These are phyloP conservation scores for Pammene fasciana DNA, from an alignment of 2,888 invertebrate species.

Conservation along the genomic window DNA sequence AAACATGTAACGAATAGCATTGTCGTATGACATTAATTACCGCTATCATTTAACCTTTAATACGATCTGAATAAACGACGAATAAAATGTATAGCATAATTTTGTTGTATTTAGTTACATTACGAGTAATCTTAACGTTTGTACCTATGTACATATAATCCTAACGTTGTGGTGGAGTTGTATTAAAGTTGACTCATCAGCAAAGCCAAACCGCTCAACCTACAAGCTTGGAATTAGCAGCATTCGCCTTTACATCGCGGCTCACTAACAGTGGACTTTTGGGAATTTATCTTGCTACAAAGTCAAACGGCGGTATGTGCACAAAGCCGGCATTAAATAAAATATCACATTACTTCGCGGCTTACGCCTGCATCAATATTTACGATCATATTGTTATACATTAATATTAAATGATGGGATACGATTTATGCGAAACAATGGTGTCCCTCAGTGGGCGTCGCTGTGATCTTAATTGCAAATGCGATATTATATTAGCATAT, in stretches of 20 bases:
- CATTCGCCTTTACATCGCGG: conserved; percentile 21
- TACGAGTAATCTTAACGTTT: too few relatives aligned
- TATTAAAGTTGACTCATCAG: conserved; percentile 22
- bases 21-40: too few relatives aligned
- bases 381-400: conserved; percentile 34
- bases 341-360: conserved; percentile 32
- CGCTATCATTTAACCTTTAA: too few relatives aligned
- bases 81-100: too few relatives aligned
- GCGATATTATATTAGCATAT: conserved; percentile 77
- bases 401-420: conserved; percentile 52
- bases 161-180: neutral
- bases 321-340: conserved; percentile 36
- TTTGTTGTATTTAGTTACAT: too few relatives aligned
- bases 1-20: too few relatives aligned
- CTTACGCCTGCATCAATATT: conserved; percentile 38
- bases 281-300: conserved; percentile 37
- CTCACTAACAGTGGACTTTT: conserved; percentile 31
- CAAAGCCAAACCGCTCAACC: conserved; percentile 24
- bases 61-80: too few relatives aligned
- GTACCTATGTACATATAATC: too few relatives aligned
- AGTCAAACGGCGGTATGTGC: conserved; percentile 34
- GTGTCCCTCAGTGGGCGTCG: conserved; percentile 73
- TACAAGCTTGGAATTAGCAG: conserved; percentile 27
- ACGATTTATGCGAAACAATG: conserved; percentile 72
- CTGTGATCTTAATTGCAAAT: conserved; percentile 79